These are phyloP conservation scores for Sarcoramphus papa DNA, from an alignment of 2,797 vertebrate genomes.

Conservation along the genomic window DNA sequence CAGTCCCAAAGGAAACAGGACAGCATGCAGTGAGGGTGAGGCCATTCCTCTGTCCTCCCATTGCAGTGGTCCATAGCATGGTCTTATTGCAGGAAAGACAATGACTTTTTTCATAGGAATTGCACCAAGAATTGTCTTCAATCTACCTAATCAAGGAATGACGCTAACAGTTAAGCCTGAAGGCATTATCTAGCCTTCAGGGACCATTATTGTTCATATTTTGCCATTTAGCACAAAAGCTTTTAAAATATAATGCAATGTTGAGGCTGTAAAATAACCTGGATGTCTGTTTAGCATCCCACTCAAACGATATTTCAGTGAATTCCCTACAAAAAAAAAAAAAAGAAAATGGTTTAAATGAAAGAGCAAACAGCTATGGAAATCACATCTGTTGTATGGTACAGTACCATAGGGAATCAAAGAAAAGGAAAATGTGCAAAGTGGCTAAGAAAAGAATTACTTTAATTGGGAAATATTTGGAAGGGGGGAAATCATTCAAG, in stretches of 20 bases:
- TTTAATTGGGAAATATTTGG: background rate
- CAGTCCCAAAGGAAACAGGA: background rate
- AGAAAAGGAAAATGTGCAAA: background rate
- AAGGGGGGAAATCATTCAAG: background rate
- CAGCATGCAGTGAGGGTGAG: background rate
- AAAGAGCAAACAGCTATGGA: background rate
- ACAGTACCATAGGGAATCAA: background rate
- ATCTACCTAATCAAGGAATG: background rate
- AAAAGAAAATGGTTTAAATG: background rate
- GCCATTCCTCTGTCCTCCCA: background rate
- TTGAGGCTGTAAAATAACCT: background rate
- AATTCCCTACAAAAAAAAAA: background rate
- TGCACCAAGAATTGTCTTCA: background rate
- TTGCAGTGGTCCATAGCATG: rapidly evolving
- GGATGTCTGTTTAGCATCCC: background rate
- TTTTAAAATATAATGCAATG: background rate
- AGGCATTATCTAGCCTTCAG: background rate
- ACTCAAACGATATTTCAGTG: background rate
- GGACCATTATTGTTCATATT: background rate
- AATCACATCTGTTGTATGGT: background rate
- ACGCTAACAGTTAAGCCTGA: background rate
- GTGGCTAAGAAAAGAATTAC: background rate
- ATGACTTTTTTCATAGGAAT: background rate
- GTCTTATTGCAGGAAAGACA: background rate
- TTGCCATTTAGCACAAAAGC: background rate